Evolutionary conservation across 2,888 invertebrate species (phyloP).

Genomic region (Tortrix viridana): DNA sequence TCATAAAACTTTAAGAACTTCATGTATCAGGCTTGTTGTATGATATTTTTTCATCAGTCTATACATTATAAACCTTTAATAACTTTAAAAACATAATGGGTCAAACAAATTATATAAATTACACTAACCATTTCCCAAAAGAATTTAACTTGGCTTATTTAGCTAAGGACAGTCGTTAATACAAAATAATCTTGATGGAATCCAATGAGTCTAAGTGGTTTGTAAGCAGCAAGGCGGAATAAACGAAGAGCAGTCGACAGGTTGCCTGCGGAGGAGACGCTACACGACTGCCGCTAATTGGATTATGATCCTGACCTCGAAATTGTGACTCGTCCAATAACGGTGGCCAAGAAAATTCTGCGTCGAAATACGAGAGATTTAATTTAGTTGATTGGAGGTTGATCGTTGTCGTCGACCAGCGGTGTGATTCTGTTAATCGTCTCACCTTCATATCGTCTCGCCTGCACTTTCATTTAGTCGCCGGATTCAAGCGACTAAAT

Average conservation of each 20-base stretch:
- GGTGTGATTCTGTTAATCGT: too few relatives aligned
- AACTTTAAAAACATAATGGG: too few relatives aligned
- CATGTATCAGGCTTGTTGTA: background rate
- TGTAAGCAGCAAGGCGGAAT: constrained; percentile 9
- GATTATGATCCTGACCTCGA: constrained; percentile 29
- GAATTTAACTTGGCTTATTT: background rate
- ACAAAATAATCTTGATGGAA: constrained; percentile 5
- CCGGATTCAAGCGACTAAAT: too few relatives aligned
- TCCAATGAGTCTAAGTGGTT: constrained; percentile 2
- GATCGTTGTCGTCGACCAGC: constrained; percentile 6
- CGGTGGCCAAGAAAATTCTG: constrained; percentile 20
- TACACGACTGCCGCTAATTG: constrained; percentile 21
- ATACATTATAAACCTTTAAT: too few relatives aligned
- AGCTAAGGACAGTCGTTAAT: too few relatives aligned
- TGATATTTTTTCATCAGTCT: too few relatives aligned
- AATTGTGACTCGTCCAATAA: constrained; percentile 29
- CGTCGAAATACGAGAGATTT: constrained; percentile 24
- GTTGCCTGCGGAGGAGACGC: constrained; percentile 9
- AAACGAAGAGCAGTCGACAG: constrained; percentile 16
- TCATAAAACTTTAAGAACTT: background rate
- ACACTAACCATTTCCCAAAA: background rate
- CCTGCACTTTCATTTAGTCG: too few relatives aligned
- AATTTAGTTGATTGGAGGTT: constrained; percentile 23
- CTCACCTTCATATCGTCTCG: too few relatives aligned
- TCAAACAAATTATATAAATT: too few relatives aligned